A percentile compares a stretch with the other conserved stretches of the same genome.
phyloP scores from a whole-genome alignment of 2,888 invertebrate species.

The Limnephilus marmoratus region DNA sequence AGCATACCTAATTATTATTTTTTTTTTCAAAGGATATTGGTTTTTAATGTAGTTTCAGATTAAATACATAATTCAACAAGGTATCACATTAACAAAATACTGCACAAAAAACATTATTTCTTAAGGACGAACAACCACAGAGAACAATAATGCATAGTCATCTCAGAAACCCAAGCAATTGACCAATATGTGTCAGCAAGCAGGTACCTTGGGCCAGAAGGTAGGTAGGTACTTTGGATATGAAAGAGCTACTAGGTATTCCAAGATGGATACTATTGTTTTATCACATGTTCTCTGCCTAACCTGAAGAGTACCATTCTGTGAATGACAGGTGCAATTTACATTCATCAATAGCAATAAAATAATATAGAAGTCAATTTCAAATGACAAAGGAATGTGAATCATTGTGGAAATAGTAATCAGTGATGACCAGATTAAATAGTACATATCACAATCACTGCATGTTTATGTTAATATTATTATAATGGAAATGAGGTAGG shows the following conservation, averaged over 20 bases:
- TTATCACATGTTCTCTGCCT: neutral
- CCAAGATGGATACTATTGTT: neutral
- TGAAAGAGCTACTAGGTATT: neutral
- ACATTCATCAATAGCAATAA: neutral
- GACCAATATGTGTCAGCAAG: neutral
- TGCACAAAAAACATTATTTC: neutral
- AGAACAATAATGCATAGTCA: neutral
- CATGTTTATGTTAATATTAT: neutral
- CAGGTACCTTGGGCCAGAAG: neutral
- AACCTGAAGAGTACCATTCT: neutral
- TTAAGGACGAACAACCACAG: neutral
- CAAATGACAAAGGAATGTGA: neutral
- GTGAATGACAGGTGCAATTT: neutral
- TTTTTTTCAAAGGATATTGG: too few relatives aligned
- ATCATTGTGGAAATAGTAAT: neutral
- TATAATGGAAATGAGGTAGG: neutral
- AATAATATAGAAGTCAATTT: neutral
- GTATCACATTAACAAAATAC: neutral
- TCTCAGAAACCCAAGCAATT: neutral
- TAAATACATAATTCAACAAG: neutral
- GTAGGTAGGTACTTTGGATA: neutral
- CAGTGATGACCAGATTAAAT: neutral
- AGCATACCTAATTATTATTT: too few relatives aligned
- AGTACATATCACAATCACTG: neutral
- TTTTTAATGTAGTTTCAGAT: too few relatives aligned